Percentiles rank a stretch among this genome's conserved stretches.
Conservation (phyloP, 2,113 vertebrate species). For the Mormoops blainvillei region DNA sequence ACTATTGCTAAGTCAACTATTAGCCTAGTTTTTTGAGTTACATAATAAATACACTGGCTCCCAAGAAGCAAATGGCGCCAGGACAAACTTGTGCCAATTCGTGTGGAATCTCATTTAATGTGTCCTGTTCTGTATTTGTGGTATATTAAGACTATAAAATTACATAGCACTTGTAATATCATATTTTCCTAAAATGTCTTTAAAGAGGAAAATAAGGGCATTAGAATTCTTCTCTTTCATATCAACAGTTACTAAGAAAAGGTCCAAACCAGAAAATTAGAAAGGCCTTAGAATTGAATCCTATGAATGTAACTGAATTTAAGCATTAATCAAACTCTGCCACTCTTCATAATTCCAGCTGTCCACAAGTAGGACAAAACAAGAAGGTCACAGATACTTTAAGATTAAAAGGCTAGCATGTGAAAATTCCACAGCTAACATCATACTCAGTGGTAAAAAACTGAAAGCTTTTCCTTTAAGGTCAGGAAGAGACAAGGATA, state of each 20-base stretch:
- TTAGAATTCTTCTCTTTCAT: not conserved
- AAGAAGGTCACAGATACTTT: not conserved
- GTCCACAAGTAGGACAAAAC: not conserved
- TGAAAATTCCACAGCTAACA: not conserved
- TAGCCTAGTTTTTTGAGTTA: conserved; percentile 49
- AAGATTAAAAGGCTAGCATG: not conserved
- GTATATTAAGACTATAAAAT: conserved; percentile 10
- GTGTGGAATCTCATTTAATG: not conserved
- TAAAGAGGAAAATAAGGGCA: not conserved
- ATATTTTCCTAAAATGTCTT: not conserved
- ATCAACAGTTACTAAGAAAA: conserved; percentile 13
- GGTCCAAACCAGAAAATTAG: not conserved
- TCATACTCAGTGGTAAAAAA: not conserved
- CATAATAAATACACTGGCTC: conserved; percentile 39
- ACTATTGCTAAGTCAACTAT: conserved; percentile 46
- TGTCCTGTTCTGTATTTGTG: not conserved
- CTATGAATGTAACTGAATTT: not conserved
- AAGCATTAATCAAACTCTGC: not conserved
- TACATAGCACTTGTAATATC: not conserved
- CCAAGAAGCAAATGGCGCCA: conserved; percentile 35
- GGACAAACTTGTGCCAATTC: not conserved
- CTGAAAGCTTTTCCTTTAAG: not conserved
- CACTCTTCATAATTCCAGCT: not conserved
- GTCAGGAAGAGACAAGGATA: not conserved
- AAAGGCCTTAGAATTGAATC: not conserved